Evolutionary conservation across 2,797 vertebrate genomes (phyloP), one percentile per base, ranked within the genome.

Genomic region (Melanotaenia pygmaea): DNA sequence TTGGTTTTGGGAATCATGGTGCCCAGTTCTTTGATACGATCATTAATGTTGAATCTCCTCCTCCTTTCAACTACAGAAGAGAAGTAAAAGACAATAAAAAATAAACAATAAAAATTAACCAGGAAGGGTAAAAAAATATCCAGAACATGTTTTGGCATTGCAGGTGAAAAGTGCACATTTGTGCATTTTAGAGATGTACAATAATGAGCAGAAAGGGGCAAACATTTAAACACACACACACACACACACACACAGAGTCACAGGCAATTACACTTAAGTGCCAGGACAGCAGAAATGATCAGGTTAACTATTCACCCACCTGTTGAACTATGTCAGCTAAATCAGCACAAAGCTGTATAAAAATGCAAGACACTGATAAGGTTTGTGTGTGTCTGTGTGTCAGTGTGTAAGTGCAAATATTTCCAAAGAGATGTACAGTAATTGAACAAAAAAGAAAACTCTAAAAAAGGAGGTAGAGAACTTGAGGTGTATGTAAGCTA

Each of bases 1-100:
- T 96, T 99, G 82, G 98, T 96, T 92, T 99, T 99, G 64, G 98
- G 98, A 86, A 99, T 99, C 93, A 99, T 96, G 91, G 97, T 96
- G 75, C 98, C 98, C 83, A 99, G 74, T 89, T 99, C 98, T 86
- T 99, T 99, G 92, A 99, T 99, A 28, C 98, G 97, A 87, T 99
- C 98, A 0, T 99, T 99, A 93, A 99, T 99, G 94, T 99, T 99
- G 89, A 99, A 99, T 83, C 98, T 94, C 76, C 98, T 92, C 63
- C 98, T 95, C 82, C 98, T 95, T 91, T 99, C 98, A 64, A 99
- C 98, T 99, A 66, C 74, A 72, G 37, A 53, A 65, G 40, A 74
- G 35, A 6, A 74, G 24, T 34, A 81, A 47, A 67, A 26, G 18
- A 53, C 72, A 57, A 78, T 10, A 30, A 30, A 30, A 30, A 30